Base-by-base conservation (phyloP, 37 sponge, comb jelly and placozoan species). In the Petrosia ficiformis region DNA sequence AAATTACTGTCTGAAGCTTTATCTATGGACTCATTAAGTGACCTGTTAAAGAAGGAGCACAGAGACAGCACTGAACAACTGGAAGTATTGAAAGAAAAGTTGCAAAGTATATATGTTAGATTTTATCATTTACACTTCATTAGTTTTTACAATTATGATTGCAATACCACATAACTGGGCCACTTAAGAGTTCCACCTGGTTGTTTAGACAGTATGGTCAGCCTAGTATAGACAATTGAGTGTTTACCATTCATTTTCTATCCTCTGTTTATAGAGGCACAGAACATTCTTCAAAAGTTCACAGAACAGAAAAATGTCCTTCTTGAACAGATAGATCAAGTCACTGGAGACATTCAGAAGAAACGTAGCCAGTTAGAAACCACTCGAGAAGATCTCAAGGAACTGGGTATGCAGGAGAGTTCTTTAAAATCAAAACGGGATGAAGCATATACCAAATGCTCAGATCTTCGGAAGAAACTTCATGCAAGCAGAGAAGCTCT, bases 321-420 rank as follows among this genome's bases (percentile, higher is more conserved):
- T 8, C 36, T 57, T 0, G 22, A 32, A 10, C 48, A 63, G n/a
- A 78, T 85, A 3, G 67, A 73, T 4, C 79, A 85, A 68, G 78
- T 71, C 21, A 57, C 29, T 48, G 57, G 73, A 42, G 58, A 38
- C 4, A 85, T 85, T n/a, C 39, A 32, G 39, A 65, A 29, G 26
- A 85, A 85, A 25, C 59, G 85, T 8, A 78, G 73, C 39, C 85
- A 85, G 43, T 40, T 85, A 33, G 85, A 71, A 42, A 42, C n/a
- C 0, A 65, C 78, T 0, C 65, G 85, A 72, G 85, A 73, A 24
- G 85, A 85, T 1, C 74, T 85, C 22, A 72, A 44, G 32, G 73
- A 65, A 0, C 31, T 85, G 56, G 68, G 85, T 73, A 16, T 43
- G 43, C 48, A 85, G 40, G 79, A 85, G 43, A 0, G 36, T 32